phyloP scores from a whole-genome alignment of 2,797 vertebrate species.

The Poecilia picta region DNA sequence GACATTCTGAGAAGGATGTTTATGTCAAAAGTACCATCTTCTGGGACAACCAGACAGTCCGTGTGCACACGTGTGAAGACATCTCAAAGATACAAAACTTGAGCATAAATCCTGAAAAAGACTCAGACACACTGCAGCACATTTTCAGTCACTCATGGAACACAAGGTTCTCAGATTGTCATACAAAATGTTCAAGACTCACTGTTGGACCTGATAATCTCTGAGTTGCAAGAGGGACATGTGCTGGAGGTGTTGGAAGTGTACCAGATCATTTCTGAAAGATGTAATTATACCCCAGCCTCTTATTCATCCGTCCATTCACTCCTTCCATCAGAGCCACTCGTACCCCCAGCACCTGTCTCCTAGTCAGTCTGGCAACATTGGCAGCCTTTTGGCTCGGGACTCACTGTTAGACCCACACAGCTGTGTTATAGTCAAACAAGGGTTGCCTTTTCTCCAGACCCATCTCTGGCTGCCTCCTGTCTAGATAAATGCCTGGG shows the following conservation, averaged over 20 bases:
- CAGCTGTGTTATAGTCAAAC: constrained; percentile 95
- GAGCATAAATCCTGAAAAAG: constrained; percentile 27
- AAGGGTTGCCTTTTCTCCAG: constrained; percentile 78
- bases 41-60: constrained; percentile 28
- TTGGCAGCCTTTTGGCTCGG: constrained; percentile 36
- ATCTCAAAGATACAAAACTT: constrained; percentile 55
- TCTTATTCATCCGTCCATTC: constrained; percentile 29
- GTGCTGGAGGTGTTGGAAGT: constrained; percentile 36
- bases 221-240: constrained; percentile 24
- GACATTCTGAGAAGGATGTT: constrained; percentile 60
- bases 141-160: constrained; percentile 34
- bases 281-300: constrained; percentile 31
- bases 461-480: constrained; percentile 68
- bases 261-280: constrained; percentile 50
- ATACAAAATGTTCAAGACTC: constrained; percentile 44
- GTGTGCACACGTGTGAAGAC: constrained; percentile 30
- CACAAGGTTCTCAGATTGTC: constrained; percentile 72
- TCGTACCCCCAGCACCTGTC: constrained; percentile 59
- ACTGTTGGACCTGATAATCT: constrained; percentile 52
- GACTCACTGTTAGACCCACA: constrained; percentile 89
- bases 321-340: constrained; percentile 26
- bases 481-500: constrained; percentile 72
- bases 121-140: constrained; percentile 22
- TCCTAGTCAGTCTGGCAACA: constrained; percentile 48
- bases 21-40: constrained; percentile 55